These are phyloP conservation scores for Loxodonta africana DNA, from an alignment of 2,113 vertebrate genomes.

Conservation along the genomic window DNA sequence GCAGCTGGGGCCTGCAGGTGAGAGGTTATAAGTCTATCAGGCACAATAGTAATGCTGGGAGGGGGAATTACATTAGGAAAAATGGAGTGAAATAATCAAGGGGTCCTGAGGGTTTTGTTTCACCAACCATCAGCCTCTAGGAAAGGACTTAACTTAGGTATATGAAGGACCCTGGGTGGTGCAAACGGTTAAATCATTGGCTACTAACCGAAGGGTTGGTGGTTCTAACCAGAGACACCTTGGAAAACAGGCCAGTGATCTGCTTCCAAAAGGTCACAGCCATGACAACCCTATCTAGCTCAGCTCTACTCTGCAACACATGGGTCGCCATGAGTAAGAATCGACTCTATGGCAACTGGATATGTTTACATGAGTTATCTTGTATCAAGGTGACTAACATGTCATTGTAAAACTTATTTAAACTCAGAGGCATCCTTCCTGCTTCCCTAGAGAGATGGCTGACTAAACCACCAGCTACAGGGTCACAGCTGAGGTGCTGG, in stretches of 20 bases:
- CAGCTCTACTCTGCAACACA: neutral
- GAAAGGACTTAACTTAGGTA: neutral
- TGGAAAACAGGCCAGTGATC: neutral
- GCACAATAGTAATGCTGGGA: neutral
- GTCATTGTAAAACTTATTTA: neutral
- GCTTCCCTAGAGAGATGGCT: accelerated
- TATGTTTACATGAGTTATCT: neutral
- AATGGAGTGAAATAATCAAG: no score
- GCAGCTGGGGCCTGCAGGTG: no score
- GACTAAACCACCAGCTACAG: neutral
- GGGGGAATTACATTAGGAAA: neutral
- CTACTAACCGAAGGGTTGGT: neutral
- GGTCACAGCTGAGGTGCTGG: neutral
- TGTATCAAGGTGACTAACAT: accelerated
- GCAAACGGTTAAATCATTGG: no score
- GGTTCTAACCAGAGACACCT: neutral
- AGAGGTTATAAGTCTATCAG: neutral
- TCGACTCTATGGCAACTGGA: neutral
- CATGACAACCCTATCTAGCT: neutral
- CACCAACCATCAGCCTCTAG: neutral
- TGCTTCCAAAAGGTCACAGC: neutral
- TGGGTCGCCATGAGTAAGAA: no score
- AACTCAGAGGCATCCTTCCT: neutral
- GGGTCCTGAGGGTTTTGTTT: neutral
- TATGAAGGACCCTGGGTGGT: neutral